phyloP scores from a whole-genome alignment of 1,140 invertebrate species.

The Nilaparvata lugens region DNA sequence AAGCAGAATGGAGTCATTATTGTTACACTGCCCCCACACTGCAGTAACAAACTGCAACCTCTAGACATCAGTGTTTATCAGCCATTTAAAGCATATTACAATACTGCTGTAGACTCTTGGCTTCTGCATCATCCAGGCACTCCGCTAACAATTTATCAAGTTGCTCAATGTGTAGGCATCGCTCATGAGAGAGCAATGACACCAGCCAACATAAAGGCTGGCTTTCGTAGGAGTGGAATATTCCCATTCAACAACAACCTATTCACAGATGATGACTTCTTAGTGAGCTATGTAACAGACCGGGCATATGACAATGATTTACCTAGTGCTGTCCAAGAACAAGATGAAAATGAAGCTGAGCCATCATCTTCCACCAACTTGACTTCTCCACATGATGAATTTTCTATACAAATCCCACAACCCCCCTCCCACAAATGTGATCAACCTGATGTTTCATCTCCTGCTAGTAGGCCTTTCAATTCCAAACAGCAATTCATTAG shows the following conservation, averaged over 20 bases:
- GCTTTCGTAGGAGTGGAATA: not conserved
- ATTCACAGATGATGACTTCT: conserved; percentile 11
- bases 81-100: conserved; percentile 32
- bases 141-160: not conserved
- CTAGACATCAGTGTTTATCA: conserved; percentile 31
- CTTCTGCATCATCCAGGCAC: not conserved
- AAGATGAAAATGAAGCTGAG: no score
- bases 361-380: no score
- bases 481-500: no score
- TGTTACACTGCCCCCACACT: conserved; percentile 30
- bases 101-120: conserved; percentile 12
- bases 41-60: conserved; percentile 33
- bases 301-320: not conserved
- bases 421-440: no score
- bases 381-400: no score
- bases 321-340: no score
- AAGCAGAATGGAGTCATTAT: conserved; percentile 30
- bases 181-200: conserved; percentile 4
- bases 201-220: conserved; percentile 2
- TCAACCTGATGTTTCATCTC: no score
- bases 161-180: not conserved
- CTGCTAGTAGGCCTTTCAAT: no score
- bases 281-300: conserved; percentile 7
- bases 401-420: no score
- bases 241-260: conserved; percentile 5